These are phyloP conservation scores for Choreutis nemorana DNA, from an alignment of 2,888 invertebrate species.

Conservation along the genomic window DNA sequence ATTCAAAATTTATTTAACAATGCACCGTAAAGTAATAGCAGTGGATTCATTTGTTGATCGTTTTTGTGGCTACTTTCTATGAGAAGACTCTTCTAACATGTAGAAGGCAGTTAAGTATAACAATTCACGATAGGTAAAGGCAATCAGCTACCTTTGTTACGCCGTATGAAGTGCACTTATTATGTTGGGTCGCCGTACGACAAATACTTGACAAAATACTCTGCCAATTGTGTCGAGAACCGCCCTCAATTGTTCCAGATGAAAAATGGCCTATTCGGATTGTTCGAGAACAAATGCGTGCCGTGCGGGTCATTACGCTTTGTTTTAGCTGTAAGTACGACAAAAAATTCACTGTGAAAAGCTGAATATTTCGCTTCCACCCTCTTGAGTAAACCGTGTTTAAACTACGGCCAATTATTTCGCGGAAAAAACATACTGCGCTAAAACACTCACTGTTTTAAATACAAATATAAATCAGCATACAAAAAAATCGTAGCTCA, in stretches of 20 bases:
- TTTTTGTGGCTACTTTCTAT: too few relatives aligned
- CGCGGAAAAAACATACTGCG: conserved; percentile 27
- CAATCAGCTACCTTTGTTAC: conserved; percentile 7
- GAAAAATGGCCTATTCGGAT: conserved; percentile 64
- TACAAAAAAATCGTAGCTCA: too few relatives aligned
- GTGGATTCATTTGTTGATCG: too few relatives aligned
- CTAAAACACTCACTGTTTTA: too few relatives aligned
- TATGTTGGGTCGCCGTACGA: conserved; percentile 41
- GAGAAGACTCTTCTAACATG: too few relatives aligned
- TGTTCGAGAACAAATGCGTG: conserved; percentile 64
- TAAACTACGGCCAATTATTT: conserved; percentile 38
- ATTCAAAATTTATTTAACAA: too few relatives aligned
- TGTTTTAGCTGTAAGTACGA: conserved; percentile 60
- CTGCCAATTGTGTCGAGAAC: conserved; percentile 59
- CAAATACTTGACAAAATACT: conserved; percentile 64
- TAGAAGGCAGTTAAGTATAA: too few relatives aligned
- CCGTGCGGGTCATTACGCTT: conserved; percentile 64
- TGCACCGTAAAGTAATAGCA: too few relatives aligned
- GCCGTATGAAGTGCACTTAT: conserved; percentile 46
- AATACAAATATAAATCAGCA: too few relatives aligned
- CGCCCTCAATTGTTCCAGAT: conserved; percentile 64
- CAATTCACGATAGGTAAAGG: conserved; percentile 3
- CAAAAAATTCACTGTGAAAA: conserved; percentile 52
- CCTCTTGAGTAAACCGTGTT: conserved; percentile 28
- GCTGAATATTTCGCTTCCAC: conserved; percentile 45